A percentile compares a stretch with the other conserved stretches of the same genome.
Conservation (phyloP, 2,797 vertebrate genomes). For the Oceanodroma leucorhoa region DNA sequence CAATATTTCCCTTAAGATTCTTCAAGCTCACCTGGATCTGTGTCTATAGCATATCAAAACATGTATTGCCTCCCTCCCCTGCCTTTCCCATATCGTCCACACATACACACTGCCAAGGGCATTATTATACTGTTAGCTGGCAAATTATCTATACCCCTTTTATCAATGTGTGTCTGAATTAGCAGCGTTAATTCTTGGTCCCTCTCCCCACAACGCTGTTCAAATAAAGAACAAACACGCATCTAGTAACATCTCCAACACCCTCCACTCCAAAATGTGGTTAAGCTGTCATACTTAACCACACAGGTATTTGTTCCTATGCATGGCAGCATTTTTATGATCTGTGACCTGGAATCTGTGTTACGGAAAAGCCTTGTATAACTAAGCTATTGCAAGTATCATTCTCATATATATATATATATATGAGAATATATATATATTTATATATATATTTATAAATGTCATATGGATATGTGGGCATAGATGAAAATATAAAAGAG, state of each 20-base stretch:
- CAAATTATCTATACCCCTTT: neutral
- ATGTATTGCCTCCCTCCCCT: neutral
- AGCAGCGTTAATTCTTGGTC: neutral
- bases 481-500: neutral
- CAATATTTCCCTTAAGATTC: neutral
- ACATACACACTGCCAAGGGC: neutral
- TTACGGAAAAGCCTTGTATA: neutral
- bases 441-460: neutral
- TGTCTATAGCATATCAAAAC: neutral
- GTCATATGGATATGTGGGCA: neutral
- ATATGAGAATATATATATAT: neutral
- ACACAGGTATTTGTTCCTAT: neutral
- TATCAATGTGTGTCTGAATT: neutral
- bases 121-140: neutral
- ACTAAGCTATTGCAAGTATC: neutral
- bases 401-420: neutral
- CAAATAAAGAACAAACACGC: neutral
- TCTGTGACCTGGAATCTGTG: neutral
- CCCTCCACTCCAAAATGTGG: neutral
- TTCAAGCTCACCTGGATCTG: neutral
- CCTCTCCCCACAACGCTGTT: neutral
- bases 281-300: neutral
- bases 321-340: neutral
- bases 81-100: neutral
- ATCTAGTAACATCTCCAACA: neutral